phyloP scores from a whole-genome alignment of 2,797 vertebrate species.

The Pristis pectinata region DNA sequence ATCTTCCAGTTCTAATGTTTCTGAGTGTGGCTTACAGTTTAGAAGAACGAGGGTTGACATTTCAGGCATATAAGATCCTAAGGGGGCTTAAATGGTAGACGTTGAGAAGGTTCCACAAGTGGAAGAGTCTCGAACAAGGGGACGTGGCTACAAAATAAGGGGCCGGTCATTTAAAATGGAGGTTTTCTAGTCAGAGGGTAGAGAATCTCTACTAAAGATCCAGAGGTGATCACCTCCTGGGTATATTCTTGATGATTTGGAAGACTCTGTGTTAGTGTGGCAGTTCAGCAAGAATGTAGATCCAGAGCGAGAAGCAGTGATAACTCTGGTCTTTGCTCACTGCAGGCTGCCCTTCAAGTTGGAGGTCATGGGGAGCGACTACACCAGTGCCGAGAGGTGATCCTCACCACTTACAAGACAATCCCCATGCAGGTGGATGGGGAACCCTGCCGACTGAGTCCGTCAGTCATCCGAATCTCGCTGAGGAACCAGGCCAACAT shows the following conservation, averaged over 20 bases:
- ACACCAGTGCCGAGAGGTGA: slow-evolving; percentile 92
- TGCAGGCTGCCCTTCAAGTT: slow-evolving; percentile 88
- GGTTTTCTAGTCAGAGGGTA: no score
- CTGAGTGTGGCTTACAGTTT: no score
- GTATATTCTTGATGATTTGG: not conserved
- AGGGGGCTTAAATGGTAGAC: no score
- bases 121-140: no score
- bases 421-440: slow-evolving; percentile 95
- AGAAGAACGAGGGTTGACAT: no score
- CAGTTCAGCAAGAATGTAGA: not conserved
- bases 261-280: not conserved
- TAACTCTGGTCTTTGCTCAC: slow-evolving; percentile 39
- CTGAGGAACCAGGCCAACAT: slow-evolving; percentile 97
- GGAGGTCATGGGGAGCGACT: slow-evolving; percentile 90
- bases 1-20: slow-evolving; percentile 15
- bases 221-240: no score
- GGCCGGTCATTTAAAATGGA: no score
- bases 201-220: not conserved
- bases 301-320: not conserved
- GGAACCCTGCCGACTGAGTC: slow-evolving; percentile 84
- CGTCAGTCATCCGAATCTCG: slow-evolving; percentile 86
- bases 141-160: no score
- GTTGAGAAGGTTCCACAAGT: no score
- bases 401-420: slow-evolving; percentile 87
- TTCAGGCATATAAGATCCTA: no score